Base-by-base conservation (phyloP, 2,888 invertebrate genomes). In the Xanthorhoe designata region DNA sequence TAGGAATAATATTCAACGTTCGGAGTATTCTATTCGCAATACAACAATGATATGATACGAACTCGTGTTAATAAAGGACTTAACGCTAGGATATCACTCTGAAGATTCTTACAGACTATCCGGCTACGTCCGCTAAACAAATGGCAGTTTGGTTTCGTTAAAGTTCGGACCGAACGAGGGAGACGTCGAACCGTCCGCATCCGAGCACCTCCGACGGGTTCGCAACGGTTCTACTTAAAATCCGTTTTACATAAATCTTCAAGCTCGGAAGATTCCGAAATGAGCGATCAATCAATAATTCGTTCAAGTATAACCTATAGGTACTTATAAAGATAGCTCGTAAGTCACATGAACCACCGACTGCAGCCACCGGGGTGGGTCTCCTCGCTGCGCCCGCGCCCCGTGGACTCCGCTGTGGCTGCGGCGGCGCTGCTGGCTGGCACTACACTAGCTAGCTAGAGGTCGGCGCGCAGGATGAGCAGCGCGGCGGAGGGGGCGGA, bases 381-480 rank as follows among this genome's bases (percentile, higher is more conserved):
- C 32, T 7, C 32, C 24, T 24, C 32, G 32, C 1, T 0, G 0
- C 32, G 32, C 1, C 32, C 24, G 1, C 32, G 32, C 1, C 7
- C 7, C 32, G 32, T 5, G 7, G 7, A 6, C 32, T 32, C 8
- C 32, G 32, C 32, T 5, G 32, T 32, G 6, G 4, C 32, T 32
- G 38, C 38, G 38, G 4, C 38, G 38, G 38, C 9, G 38, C 24
- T 24, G 38, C 7, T 8, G 38, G 38, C 4, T 2, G 38, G n/a
- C n/a, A n/a, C n/a, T n/a, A n/a, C n/a, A n/a, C 24, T 24, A 24
- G 24, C 24, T 1, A 24, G 66, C 75, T 84, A 87, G 17, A 89
- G 80, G 67, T 88, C 87, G 38, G 86, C 75, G 78, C 81, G 90
- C 76, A 90, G 82, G 71, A 90, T 84, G 76, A 91, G 88, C 72